A percentile compares a stretch with the other conserved stretches of the same genome.
phyloP scores from a whole-genome alignment of 2,113 vertebrate species.

The Crypturellus undulatus region DNA sequence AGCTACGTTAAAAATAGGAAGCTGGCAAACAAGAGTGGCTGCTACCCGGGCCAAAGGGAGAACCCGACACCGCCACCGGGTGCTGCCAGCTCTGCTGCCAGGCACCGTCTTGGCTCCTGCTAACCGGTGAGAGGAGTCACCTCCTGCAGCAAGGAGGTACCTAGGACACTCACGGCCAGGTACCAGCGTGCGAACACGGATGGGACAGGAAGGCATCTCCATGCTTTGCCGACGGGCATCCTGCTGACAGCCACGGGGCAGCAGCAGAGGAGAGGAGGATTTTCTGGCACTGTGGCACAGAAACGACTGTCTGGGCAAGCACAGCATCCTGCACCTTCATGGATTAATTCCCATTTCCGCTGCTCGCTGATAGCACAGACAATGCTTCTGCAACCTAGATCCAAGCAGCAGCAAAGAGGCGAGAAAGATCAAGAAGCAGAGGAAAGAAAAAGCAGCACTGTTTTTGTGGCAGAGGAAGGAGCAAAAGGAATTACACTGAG shows the following conservation, averaged over 20 bases:
- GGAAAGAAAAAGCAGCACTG: background rate
- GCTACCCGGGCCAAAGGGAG: background rate
- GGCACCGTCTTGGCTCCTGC: background rate
- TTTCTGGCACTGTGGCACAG: background rate
- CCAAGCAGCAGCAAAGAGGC: background rate
- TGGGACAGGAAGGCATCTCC: background rate
- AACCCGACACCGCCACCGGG: background rate
- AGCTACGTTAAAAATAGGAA: background rate
- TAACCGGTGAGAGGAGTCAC: rapidly evolving
- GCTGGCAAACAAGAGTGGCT: background rate
- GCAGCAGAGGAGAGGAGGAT: background rate
- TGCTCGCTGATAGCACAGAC: background rate
- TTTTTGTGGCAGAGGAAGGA: background rate
- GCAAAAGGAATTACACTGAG: background rate
- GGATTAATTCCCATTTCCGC: background rate
- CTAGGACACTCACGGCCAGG: rapidly evolving
- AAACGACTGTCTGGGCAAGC: background rate
- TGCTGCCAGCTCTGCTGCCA: rapidly evolving
- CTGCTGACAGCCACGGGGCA: background rate
- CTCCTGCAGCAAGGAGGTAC: background rate
- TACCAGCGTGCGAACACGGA: background rate
- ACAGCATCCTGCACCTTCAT: background rate
- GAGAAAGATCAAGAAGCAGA: background rate
- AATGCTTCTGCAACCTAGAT: background rate
- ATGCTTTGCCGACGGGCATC: background rate